These are phyloP conservation scores for Onychostruthus taczanowskii DNA, from an alignment of 2,113 vertebrate species.

Conservation along the genomic window DNA sequence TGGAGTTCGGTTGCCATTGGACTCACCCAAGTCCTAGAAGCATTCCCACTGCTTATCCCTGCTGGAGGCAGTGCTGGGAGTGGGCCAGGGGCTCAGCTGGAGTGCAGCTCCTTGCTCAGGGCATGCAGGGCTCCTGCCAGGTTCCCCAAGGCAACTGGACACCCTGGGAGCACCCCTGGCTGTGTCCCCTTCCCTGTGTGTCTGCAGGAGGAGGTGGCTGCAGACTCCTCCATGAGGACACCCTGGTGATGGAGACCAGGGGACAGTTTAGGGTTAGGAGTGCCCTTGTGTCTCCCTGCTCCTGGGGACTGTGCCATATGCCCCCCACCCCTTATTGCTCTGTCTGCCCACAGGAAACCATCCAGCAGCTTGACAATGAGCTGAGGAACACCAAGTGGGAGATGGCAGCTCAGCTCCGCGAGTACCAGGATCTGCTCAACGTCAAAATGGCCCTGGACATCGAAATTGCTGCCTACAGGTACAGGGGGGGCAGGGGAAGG, in stretches of 20 bases:
- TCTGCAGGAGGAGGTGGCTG: background rate
- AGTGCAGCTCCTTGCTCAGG: background rate
- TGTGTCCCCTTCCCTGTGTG: background rate
- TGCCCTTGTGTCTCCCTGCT: background rate
- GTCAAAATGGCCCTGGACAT: slow-evolving; percentile 98
- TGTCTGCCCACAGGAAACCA: slow-evolving; percentile 79
- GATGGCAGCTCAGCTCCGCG: slow-evolving; percentile 91
- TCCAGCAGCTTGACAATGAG: slow-evolving; percentile 88
- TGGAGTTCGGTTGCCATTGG: background rate
- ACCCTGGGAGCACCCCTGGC: no score
- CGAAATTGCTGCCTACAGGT: slow-evolving; percentile 95
- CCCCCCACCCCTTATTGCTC: background rate
- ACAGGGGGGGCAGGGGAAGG: background rate
- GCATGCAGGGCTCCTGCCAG: rapidly evolving
- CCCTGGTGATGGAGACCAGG: background rate
- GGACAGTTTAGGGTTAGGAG: background rate
- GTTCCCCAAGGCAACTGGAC: background rate
- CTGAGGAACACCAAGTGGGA: slow-evolving; percentile 94
- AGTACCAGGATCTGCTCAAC: slow-evolving; percentile 94
- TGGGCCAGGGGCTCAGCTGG: background rate
- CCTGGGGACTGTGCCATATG: background rate
- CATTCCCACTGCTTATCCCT: background rate
- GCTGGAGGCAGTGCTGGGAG: background rate
- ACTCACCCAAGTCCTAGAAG: background rate
- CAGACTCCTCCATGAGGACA: background rate